These are phyloP conservation scores for Neoaliturus tenellus DNA, from an alignment of 2,888 invertebrate species.

Conservation along the genomic window DNA sequence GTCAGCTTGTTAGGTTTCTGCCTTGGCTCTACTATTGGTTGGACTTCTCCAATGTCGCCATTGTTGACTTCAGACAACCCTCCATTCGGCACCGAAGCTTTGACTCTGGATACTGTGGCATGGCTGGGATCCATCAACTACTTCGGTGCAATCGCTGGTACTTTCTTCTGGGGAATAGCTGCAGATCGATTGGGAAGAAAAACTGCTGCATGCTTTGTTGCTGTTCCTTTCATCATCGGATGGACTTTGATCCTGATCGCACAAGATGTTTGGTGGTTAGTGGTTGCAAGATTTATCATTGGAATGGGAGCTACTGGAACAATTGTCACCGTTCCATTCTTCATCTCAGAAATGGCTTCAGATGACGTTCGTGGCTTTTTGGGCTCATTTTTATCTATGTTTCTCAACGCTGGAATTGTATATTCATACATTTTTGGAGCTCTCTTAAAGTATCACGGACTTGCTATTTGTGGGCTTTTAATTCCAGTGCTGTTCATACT, in stretches of 20 bases:
- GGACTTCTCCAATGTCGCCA: conserved; percentile 77
- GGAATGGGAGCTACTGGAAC: conserved; percentile 77
- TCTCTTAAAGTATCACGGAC: conserved; percentile 72
- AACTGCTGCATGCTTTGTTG: conserved; percentile 74
- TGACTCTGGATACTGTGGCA: conserved; percentile 74
- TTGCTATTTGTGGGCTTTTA: conserved; percentile 75
- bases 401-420: conserved; percentile 74
- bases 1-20: conserved; percentile 76
- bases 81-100: conserved; percentile 72
- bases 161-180: conserved; percentile 73
- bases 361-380: conserved; percentile 75
- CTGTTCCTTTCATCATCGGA: conserved; percentile 76
- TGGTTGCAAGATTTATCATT: conserved; percentile 75
- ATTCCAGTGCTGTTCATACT: conserved; percentile 74
- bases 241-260: conserved; percentile 77
- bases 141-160: conserved; percentile 75
- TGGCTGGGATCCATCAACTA: conserved; percentile 77
- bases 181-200: conserved; percentile 76
- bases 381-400: conserved; percentile 76
- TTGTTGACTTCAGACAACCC: conserved; percentile 72
- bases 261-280: conserved; percentile 72
- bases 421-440: conserved; percentile 75
- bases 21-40: conserved; percentile 77
- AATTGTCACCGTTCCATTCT: conserved; percentile 77
- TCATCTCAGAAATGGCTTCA: conserved; percentile 79